These are phyloP conservation scores for Amphiprion percula DNA, from an alignment of 2,113 vertebrate genomes.

Conservation along the genomic window DNA sequence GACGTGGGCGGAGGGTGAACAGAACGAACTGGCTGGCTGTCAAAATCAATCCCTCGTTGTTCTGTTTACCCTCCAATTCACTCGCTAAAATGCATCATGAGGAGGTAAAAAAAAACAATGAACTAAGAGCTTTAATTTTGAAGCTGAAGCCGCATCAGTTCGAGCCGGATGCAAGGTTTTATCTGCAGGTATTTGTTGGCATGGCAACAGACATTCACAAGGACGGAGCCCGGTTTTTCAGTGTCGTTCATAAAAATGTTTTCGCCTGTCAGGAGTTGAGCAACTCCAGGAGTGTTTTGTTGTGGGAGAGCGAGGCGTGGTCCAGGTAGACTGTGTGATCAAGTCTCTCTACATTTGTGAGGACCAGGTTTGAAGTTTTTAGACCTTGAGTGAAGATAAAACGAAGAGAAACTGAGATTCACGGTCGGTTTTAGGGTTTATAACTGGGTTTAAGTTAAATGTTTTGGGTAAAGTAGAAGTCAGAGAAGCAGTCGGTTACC, in stretches of 20 bases:
- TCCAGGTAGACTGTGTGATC: not conserved
- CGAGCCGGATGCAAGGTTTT: not conserved
- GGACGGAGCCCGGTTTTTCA: not conserved
- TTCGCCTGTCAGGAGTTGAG: conserved; percentile 33
- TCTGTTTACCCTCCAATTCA: conserved; percentile 12
- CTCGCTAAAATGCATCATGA: not conserved
- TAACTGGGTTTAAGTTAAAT: not conserved
- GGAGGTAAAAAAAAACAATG: no score
- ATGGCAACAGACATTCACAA: not conserved
- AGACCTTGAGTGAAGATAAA: not conserved
- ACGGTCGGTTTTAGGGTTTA: not conserved
- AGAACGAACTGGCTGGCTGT: conserved; percentile 44
- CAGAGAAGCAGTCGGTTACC: not conserved
- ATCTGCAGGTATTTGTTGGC: not conserved
- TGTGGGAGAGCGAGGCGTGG: conserved; percentile 40
- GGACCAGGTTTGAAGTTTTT: not conserved
- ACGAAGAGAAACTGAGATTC: not conserved
- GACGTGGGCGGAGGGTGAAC: conserved; percentile 41
- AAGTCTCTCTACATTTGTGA: not conserved
- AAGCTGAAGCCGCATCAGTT: no score
- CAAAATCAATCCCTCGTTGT: conserved; percentile 57
- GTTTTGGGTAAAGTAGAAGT: not conserved
- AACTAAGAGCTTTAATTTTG: no score
- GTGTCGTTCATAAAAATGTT: conserved; percentile 21
- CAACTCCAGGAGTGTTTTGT: conserved; percentile 61